Base-by-base conservation (phyloP, 2,888 invertebrate genomes). In the Hyposoter dolosus region DNA sequence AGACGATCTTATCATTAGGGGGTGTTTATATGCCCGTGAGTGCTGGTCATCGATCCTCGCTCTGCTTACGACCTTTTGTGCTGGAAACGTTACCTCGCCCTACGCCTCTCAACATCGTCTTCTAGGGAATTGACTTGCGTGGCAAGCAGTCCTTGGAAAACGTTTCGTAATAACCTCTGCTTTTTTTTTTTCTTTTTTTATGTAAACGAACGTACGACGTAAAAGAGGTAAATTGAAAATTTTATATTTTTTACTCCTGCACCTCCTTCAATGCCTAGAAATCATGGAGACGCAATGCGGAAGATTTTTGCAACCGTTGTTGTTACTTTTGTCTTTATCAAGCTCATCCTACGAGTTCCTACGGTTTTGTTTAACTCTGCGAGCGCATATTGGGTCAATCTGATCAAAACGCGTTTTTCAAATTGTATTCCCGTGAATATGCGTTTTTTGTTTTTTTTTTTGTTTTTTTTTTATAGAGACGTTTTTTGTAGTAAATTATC, bases 1-100 rank as follows among this genome's bases (percentile, higher is more conserved):
- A 87, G 88, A 82, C 90, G 93, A 93, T 92, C 87, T 89, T 93
- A 93, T 93, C 93, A 90, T 88, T 74, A 23, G 80, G 72, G 72
- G 76, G 66, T 76, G 71, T 23, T 69, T 72, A 72, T 40, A 23
- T 65, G 53, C 75, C 77, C 53, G 32, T 43, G 63, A 71, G 68
- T 66, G 74, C 71, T 88, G 90, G 88, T 91, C 92, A 92, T 92
- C 91, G 92, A 92, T 92, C 90, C 91, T 89, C 40, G 74, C 71
- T 63, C 60, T 75, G 45, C 45, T 60, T 12, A 32, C 32, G 75
- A 47, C 28, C 45, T 75, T 75, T 63, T 23, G 63, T 43, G n/a
- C 63, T 47, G 75, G 23, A 17, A 74, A 63, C 40, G 75, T 32
- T 45, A 43, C 10, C n/a, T 32, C 75, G 45, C 45, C 45, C 63